Percentiles rank a stretch among this genome's conserved stretches.
Evolutionary conservation across 2,113 vertebrate genomes (phyloP).

Genomic region (Pseudorectes ferrugineus): DNA sequence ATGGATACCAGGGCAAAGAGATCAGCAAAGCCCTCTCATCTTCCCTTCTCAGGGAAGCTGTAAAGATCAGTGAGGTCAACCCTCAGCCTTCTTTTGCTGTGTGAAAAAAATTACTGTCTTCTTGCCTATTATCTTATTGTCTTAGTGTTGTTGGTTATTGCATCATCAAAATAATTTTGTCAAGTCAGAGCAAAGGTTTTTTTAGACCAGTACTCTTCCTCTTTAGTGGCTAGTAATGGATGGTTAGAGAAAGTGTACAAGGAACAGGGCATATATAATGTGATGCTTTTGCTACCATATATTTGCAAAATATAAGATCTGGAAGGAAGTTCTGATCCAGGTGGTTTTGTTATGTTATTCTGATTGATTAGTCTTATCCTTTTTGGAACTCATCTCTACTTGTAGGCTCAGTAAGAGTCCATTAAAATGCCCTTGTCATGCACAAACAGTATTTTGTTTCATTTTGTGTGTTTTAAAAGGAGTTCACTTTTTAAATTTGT

Average conservation of each 20-base stretch:
- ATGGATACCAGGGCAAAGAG: neutral
- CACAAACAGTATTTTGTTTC: neutral
- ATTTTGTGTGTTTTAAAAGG: neutral
- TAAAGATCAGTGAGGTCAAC: neutral
- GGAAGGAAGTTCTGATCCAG: neutral
- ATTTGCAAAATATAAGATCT: neutral
- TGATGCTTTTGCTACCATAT: neutral
- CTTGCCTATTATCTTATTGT: neutral
- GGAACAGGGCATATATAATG: neutral
- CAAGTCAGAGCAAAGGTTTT: neutral
- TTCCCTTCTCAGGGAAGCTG: neutral
- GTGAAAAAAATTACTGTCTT: neutral
- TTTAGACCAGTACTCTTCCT: neutral
- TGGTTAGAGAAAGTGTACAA: neutral
- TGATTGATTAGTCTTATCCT: neutral
- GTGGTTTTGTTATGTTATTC: neutral
- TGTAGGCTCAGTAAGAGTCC: neutral
- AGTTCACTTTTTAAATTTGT: neutral
- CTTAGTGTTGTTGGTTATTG: neutral
- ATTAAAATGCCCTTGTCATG: neutral
- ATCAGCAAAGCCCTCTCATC: neutral
- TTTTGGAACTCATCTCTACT: neutral
- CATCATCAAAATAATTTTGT: neutral
- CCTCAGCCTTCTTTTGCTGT: neutral
- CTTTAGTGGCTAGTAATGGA: neutral